Evolutionary conservation across 2,797 vertebrate species (phyloP).

Genomic region (Eidolon dupreanum): DNA sequence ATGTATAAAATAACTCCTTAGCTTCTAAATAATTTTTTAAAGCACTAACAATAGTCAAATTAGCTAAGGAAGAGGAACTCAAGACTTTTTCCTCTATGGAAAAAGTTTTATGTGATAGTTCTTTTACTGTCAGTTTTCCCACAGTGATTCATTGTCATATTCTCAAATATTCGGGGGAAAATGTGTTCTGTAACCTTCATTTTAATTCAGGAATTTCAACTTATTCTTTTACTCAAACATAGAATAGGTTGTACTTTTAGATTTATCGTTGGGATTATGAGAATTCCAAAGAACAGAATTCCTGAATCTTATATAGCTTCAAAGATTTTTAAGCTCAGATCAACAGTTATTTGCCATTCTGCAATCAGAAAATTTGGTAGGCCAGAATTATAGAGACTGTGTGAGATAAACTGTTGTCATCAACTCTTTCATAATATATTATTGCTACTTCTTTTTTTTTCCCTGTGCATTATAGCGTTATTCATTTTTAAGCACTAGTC

Average conservation of each 20-base stretch:
- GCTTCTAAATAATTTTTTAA: not conserved
- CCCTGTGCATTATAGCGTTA: not conserved
- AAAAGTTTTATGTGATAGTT: constrained; percentile 17
- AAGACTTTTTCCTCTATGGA: not conserved
- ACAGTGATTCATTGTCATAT: constrained; percentile 48
- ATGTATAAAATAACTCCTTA: not conserved
- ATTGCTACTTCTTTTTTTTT: not conserved
- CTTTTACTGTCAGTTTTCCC: not conserved
- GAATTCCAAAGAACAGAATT: not conserved
- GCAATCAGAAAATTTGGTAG: not conserved
- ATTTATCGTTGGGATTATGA: constrained; percentile 28
- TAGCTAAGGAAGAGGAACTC: not conserved
- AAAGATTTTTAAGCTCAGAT: not conserved
- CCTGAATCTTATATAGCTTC: not conserved
- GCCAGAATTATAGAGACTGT: not conserved
- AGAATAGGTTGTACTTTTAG: constrained; percentile 7
- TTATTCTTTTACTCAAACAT: not conserved
- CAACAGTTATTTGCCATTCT: not conserved
- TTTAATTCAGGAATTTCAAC: constrained; percentile 47
- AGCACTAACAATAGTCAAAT: not conserved
- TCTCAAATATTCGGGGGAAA: not conserved
- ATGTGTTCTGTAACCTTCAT: not conserved
- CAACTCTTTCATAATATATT: not conserved
- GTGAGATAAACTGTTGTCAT: not conserved
- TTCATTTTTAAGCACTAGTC: constrained; percentile 5